Evolutionary conservation across 2,797 vertebrate species (phyloP).

Genomic region (Erethizon dorsatum): DNA sequence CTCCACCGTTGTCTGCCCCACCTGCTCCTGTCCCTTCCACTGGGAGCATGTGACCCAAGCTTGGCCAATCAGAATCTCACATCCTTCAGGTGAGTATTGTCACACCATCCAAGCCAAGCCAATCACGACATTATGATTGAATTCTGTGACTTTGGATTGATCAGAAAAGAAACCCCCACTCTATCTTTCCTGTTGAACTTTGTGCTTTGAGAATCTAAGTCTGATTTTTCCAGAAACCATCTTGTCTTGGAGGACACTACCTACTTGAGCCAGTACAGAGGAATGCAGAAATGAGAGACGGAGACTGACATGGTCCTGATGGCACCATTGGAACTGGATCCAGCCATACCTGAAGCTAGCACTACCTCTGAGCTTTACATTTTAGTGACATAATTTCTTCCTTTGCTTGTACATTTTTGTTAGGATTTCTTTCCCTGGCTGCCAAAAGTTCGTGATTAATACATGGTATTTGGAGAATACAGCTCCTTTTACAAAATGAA

Average conservation of each 20-base stretch:
- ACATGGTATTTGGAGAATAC: background rate
- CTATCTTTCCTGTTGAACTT: background rate
- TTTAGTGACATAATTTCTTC: background rate
- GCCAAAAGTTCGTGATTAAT: background rate
- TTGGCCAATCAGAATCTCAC: background rate
- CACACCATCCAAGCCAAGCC: background rate
- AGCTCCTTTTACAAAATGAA: background rate
- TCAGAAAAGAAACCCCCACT: background rate
- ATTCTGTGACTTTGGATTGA: background rate
- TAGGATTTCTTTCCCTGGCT: background rate
- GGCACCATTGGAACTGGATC: background rate
- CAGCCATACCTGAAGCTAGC: background rate
- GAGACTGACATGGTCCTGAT: background rate
- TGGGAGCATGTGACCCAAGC: background rate
- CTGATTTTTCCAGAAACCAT: background rate
- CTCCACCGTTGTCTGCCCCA: background rate
- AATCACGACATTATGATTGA: background rate
- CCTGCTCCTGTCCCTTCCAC: too few relatives aligned
- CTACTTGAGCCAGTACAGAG: background rate
- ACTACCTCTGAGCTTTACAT: background rate
- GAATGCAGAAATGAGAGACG: background rate
- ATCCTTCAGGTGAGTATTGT: background rate
- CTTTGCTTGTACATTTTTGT: background rate
- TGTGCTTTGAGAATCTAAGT: background rate
- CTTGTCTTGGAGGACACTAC: background rate